Conservation (phyloP, 1,140 invertebrate genomes). For the Globodera rostochiensis region DNA sequence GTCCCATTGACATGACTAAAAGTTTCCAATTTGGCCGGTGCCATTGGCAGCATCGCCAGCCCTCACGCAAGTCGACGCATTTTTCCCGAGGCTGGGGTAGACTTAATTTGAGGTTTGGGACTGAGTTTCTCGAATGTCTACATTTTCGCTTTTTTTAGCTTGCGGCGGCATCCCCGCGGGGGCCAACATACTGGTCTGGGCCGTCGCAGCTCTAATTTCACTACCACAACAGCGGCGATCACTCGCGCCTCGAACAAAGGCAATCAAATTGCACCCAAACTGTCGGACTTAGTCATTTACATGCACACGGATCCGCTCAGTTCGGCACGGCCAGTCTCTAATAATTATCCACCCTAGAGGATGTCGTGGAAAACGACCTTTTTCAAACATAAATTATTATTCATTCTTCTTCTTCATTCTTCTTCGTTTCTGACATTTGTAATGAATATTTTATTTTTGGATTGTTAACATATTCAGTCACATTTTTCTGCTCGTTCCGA, state of each 20-base stretch:
- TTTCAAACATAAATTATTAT: too few relatives aligned
- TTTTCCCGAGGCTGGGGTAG: not conserved
- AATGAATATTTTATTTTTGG: too few relatives aligned
- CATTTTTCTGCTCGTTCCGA: too few relatives aligned
- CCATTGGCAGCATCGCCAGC: conserved; percentile 14
- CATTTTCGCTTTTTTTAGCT: not conserved
- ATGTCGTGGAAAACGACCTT: too few relatives aligned
- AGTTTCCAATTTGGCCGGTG: not conserved
- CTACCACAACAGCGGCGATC: conserved; percentile 27
- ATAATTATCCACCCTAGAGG: too few relatives aligned
- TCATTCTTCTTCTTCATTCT: too few relatives aligned
- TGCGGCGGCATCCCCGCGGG: not conserved
- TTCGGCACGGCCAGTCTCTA: too few relatives aligned
- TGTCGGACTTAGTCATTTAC: conserved; percentile 93
- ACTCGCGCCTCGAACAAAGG: conserved; percentile 62
- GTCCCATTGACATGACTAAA: too few relatives aligned
- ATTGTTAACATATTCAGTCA: too few relatives aligned
- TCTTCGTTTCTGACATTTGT: too few relatives aligned
- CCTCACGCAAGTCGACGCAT: conserved; percentile 13
- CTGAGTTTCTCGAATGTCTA: not conserved
- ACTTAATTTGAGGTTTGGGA: too few relatives aligned
- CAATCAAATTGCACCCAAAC: conserved; percentile 86
- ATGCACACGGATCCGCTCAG: conserved; percentile 68
- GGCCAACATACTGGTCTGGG: not conserved
- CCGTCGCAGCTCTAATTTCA: conserved; percentile 17